These are phyloP conservation scores for Lasioglossum villosulum DNA, from an alignment of 2,888 invertebrate genomes.

Conservation along the genomic window DNA sequence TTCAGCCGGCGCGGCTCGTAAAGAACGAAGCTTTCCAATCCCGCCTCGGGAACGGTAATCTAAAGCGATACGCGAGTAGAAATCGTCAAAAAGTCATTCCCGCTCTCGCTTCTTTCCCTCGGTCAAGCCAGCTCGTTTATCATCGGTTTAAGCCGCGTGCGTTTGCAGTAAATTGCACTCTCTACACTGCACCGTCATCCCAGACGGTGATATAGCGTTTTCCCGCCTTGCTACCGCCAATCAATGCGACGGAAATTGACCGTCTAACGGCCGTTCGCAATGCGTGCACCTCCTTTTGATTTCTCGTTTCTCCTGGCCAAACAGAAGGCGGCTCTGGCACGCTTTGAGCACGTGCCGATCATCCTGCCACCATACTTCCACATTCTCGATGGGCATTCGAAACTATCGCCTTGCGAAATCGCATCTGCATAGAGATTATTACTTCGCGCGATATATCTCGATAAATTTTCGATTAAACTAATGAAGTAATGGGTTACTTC, in stretches of 20 bases:
- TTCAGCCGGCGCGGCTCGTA: conserved; percentile 10
- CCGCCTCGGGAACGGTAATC: conserved; percentile 44
- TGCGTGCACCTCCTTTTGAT: conserved; percentile 56
- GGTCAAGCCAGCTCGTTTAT: conserved; percentile 74
- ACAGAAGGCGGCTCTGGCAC: conserved; percentile 27
- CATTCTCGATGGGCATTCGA: neutral
- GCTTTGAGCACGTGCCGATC: conserved; percentile 32
- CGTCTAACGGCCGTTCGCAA: conserved; percentile 65
- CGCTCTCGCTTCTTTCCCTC: conserved; percentile 62
- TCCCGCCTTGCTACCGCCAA: conserved; percentile 68
- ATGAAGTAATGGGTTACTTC: neutral
- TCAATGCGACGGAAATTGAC: conserved; percentile 74
- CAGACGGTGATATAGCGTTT: conserved; percentile 73
- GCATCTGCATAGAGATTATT: neutral
- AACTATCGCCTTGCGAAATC: neutral
- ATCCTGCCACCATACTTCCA: neutral
- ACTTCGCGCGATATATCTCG: neutral
- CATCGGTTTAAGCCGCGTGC: conserved; percentile 69
- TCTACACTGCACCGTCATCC: conserved; percentile 70
- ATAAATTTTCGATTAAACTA: neutral
- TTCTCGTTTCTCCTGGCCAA: conserved; percentile 42
- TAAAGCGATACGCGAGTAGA: conserved; percentile 52
- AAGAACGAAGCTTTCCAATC: conserved; percentile 53
- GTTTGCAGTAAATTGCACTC: conserved; percentile 71
- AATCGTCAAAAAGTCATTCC: conserved; percentile 66